These are phyloP conservation scores for Engystomops pustulosus DNA, from an alignment of 2,113 vertebrate species.

Conservation along the genomic window DNA sequence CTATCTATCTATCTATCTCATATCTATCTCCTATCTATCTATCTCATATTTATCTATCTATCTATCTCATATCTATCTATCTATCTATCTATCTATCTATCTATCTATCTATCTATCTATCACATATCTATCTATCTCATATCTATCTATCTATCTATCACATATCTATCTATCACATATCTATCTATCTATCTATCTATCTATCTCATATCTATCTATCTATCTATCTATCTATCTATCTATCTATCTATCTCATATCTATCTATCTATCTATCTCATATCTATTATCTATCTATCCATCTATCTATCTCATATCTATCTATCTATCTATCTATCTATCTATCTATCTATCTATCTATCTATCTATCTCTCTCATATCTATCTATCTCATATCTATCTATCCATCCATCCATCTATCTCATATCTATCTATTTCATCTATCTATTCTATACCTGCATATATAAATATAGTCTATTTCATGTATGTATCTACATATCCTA, in stretches of 20 bases:
- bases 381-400: background rate
- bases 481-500: background rate
- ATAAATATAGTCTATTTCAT: too few relatives aligned
- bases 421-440: constrained; percentile 1
- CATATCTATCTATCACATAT: too few relatives aligned
- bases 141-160: too few relatives aligned
- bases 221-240: background rate
- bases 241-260: background rate
- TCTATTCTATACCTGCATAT: background rate
- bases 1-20: constrained; percentile 2
- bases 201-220: background rate
- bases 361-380: background rate
- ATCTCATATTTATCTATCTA: background rate
- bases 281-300: constrained; percentile 9
- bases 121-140: too few relatives aligned
- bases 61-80: background rate
- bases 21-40: background rate
- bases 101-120: background rate
- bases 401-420: background rate
- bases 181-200: too few relatives aligned
- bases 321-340: background rate
- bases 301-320: constrained; percentile 14
- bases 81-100: background rate
- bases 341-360: constrained; percentile 13
- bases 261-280: background rate